A percentile compares a stretch with the other conserved stretches of the same genome.
phyloP scores from a whole-genome alignment of 2,113 vertebrate species.

The Columba janthina region DNA sequence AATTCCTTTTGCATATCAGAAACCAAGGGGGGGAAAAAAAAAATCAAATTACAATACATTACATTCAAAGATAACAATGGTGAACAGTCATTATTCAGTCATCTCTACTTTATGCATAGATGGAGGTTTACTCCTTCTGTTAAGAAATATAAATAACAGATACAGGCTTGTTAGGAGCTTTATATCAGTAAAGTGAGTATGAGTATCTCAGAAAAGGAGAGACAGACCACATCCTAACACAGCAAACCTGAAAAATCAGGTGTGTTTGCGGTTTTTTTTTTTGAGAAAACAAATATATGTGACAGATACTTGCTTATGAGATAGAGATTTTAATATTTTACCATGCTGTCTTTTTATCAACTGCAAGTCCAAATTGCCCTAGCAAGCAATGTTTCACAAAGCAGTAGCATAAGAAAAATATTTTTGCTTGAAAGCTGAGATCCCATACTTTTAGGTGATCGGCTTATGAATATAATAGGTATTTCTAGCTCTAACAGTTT shows the following conservation, averaged over 20 bases:
- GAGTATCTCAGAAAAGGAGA: background rate
- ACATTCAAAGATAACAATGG: background rate
- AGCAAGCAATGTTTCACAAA: slow-evolving; percentile 11
- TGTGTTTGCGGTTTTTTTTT: background rate
- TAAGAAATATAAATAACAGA: background rate
- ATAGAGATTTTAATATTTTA: background rate
- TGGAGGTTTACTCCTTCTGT: background rate
- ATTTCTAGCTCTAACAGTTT: slow-evolving; percentile 24
- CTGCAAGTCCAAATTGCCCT: slow-evolving; percentile 20
- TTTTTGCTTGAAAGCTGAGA: background rate
- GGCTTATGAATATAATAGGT: background rate
- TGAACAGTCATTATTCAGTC: background rate
- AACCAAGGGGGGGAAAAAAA: background rate
- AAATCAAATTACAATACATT: accelerated
- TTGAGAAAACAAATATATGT: background rate
- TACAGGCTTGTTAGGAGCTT: background rate
- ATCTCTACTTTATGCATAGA: background rate
- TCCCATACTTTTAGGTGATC: background rate
- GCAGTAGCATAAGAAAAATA: background rate
- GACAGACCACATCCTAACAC: background rate
- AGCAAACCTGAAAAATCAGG: background rate
- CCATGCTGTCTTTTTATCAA: background rate
- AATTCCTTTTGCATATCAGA: background rate
- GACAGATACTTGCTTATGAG: background rate
- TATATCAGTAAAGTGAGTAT: background rate